Base-by-base conservation (phyloP, 2,113 vertebrate genomes). In the Stomatorhinus ivindoensis region DNA sequence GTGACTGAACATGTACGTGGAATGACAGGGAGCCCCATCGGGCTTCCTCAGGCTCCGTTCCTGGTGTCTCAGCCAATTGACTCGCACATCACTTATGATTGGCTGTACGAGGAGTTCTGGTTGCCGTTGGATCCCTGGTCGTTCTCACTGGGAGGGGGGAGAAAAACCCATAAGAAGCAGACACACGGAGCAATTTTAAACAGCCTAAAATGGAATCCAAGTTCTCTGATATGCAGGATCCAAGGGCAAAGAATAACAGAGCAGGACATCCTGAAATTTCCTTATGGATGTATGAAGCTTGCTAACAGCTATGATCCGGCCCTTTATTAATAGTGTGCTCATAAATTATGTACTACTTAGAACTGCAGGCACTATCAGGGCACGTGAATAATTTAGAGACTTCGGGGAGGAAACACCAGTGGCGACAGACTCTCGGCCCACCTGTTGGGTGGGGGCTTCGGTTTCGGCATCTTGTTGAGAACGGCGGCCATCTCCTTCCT, bases 391-490 rank as follows among this genome's bases (percentile, higher is more conserved):
- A 80, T 39, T 80, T 3, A 80, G 35, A 42, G 35, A 19, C 73
- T 80, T 17, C 17, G 13, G 31, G 35, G 73, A 80, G 27, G 69
- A 76, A 76, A 76, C 69, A 39, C 27, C 69, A 76, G 69, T 31
- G 1, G 31, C 4, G 3, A 31, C 13, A 76, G 69, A 7, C 35
- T 42, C 35, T 19, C 24, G 3, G 44, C 39, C 47, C 91, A 99
- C 98, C 98, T 99, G 96, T 99, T 99, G 73, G 98, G 98, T 93
- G 98, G 98, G 87, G 98, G 98, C 95, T 99, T 99, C 92, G 98
- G 98, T 94, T 99, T 99, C 46, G 98, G 98, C 97, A 99, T 99
- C 95, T 99, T 99, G 95, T 97, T 98, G 89, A 99, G 96, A 92
- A 99, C 98, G 89, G 97, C 96, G 89, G 97, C 97, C 94, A 99